Conservation (phyloP, 2,888 invertebrate species). For the Slavum lentiscoides region DNA sequence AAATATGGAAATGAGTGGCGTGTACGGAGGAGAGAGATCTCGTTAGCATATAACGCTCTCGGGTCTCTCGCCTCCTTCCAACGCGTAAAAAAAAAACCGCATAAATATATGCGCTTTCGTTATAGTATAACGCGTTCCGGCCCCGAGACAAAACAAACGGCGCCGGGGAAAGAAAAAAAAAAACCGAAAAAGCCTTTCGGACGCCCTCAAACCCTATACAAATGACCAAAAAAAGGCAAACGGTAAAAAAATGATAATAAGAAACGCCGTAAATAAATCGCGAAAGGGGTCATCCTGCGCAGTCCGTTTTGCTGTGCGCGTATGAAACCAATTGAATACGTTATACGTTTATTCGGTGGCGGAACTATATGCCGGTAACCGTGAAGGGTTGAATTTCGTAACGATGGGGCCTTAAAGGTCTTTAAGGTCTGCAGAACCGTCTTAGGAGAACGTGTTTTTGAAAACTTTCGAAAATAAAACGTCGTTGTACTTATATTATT, state of each 20-base stretch:
- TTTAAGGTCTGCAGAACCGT: neutral
- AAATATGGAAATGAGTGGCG: slow-evolving; percentile 46
- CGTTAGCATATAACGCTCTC: slow-evolving; percentile 44
- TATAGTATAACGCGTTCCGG: too few relatives aligned
- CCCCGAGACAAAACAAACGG: too few relatives aligned
- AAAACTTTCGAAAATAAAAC: neutral
- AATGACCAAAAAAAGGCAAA: slow-evolving; percentile 6
- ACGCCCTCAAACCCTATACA: neutral
- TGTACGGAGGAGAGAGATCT: neutral
- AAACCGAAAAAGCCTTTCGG: too few relatives aligned
- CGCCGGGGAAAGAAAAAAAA: too few relatives aligned
- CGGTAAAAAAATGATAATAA: neutral
- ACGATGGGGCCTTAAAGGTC: too few relatives aligned
- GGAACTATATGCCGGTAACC: slow-evolving; percentile 14
- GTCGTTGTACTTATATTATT: too few relatives aligned
- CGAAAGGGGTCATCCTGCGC: neutral
- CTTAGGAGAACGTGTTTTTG: too few relatives aligned
- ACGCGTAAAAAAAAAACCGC: slow-evolving; percentile 15
- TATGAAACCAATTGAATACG: slow-evolving; percentile 7
- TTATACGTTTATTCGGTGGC: neutral
- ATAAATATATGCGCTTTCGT: too few relatives aligned
- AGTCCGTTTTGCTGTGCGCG: neutral
- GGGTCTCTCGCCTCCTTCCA: neutral
- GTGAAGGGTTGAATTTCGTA: neutral
- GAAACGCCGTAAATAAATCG: slow-evolving; percentile 32